Evolutionary conservation across 2,797 vertebrate genomes (phyloP), one percentile per base, ranked within the genome.

Genomic region (Ptychobarbus kaznakovi): DNA sequence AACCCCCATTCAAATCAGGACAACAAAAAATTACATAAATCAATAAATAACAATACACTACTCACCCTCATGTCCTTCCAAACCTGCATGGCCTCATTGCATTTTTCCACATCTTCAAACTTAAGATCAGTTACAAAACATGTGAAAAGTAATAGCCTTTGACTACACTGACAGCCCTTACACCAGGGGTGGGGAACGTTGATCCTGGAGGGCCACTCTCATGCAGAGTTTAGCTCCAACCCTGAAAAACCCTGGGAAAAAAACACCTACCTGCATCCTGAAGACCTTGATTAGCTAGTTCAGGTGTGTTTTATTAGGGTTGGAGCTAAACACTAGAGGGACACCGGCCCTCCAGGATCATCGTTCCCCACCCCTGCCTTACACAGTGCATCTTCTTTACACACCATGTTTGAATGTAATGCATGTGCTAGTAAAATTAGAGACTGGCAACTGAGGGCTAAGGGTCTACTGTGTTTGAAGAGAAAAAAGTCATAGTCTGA

Each of bases 11-110:
- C 58, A 63, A 63, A 32, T 32, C 61, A 65, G 6, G 25, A 35
- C 42, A 7, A 61, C 51, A 12, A 40, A 7, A 40, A 8, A 42
- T 10, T n/a, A n/a, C 22, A n/a, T 56, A 5, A 7, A 16, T 10
- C 51, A 20, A 35, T 42, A 38, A 12, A 22, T 61, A 63, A 65
- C 32, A 32, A 32, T 32, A 32, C 32, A 16, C 44, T 15, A 44
- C 40, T 72, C 58, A 79, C 56, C 77, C n/a, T 65, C 77, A 79
- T 28, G n/a, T 44, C 56, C 56, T 79, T 79, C 58, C n/a, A 79
- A 79, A 79, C 40, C 77, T 46, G 58, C 42, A n/a, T 63, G n/a
- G n/a, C 4, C 11, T 56, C 38, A 12, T 77, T 77, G 38, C 6
- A 25, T 61, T 61, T 53, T 78, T 78, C 35, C 22, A 77, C 22